Evolutionary conservation across 2,888 invertebrate genomes (phyloP).

Genomic region (Listrodromus nycthemerus): DNA sequence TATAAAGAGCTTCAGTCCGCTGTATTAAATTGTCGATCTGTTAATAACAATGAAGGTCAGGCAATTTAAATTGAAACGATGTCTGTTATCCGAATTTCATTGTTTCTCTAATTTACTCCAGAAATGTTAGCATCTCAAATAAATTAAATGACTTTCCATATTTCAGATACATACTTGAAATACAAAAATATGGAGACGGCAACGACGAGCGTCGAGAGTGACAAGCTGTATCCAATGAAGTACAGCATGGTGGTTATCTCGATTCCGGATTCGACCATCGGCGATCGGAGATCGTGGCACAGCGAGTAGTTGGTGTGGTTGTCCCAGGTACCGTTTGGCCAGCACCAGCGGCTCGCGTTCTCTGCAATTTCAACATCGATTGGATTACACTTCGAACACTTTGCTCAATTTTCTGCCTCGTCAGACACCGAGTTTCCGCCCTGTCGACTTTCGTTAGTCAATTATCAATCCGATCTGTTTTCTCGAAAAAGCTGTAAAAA

Average conservation of each 20-base stretch:
- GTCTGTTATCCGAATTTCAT: not conserved
- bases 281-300: conserved; percentile 88
- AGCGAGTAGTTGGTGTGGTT: conserved; percentile 91
- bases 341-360: conserved; percentile 93
- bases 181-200: conserved; percentile 95
- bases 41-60: no score
- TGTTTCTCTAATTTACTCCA: not conserved
- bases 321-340: conserved; percentile 93
- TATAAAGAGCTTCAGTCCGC: no score
- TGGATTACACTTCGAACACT: conserved; percentile 16
- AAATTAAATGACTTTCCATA: not conserved
- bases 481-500: no score
- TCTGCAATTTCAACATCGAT: conserved; percentile 86
- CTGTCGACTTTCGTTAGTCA: not conserved
- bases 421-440: not conserved
- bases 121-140: not conserved
- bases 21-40: no score
- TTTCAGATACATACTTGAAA: conserved; percentile 91
- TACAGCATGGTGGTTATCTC: conserved; percentile 92
- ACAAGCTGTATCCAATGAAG: conserved; percentile 93
- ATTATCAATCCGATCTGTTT: not conserved
- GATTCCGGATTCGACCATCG: conserved; percentile 85
- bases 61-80: not conserved
- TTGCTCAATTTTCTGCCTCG: conserved; percentile 3
- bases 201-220: conserved; percentile 91